Evolutionary conservation across 2,797 vertebrate species (phyloP).

Genomic region (Muscicapa striata): DNA sequence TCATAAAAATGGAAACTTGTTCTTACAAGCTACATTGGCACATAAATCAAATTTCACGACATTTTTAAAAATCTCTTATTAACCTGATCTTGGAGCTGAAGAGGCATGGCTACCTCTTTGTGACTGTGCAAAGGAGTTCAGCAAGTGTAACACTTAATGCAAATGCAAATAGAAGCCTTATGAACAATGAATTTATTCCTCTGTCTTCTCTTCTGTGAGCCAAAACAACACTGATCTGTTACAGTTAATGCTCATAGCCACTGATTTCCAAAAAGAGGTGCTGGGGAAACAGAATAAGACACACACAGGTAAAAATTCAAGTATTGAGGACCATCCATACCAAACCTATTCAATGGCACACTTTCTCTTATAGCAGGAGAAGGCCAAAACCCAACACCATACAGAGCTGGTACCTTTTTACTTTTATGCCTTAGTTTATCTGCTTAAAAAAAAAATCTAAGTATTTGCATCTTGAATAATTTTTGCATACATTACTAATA

Average conservation of each 20-base stretch:
- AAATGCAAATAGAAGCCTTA: neutral
- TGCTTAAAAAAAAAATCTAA: neutral
- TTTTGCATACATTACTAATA: neutral
- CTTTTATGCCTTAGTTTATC: neutral
- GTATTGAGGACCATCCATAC: neutral
- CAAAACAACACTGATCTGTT: neutral
- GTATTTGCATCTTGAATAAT: neutral
- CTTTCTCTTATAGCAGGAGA: neutral
- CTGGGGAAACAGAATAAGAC: neutral
- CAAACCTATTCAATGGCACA: neutral
- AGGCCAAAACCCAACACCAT: neutral
- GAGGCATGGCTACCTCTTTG: neutral
- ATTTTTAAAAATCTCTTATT: neutral
- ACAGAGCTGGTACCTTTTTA: neutral
- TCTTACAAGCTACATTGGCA: neutral
- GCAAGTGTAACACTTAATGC: neutral
- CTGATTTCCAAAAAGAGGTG: neutral
- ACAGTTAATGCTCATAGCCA: neutral
- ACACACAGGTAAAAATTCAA: neutral
- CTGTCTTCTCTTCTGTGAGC: neutral
- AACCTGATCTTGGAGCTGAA: neutral
- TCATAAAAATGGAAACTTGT: slow-evolving; percentile 5
- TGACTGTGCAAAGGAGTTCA: neutral
- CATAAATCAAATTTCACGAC: slow-evolving; percentile 15
- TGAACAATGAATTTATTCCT: neutral